phyloP scores from a whole-genome alignment of 1,140 invertebrate species.

The Campoletis sonorensis region DNA sequence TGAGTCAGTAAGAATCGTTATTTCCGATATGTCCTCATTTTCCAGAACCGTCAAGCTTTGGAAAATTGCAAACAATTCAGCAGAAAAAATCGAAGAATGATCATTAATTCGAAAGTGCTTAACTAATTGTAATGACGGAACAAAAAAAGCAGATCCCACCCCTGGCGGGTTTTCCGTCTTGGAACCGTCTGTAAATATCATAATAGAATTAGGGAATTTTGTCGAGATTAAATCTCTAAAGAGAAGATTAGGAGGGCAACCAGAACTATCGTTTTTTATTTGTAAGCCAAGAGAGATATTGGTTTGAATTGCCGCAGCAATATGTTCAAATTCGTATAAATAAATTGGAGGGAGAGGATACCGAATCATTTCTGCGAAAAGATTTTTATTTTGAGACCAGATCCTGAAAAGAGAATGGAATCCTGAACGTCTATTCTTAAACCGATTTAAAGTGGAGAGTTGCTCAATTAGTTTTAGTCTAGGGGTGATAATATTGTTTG shows the following conservation, averaged over 20 bases:
- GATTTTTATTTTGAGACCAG: not conserved
- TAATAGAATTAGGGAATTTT: not conserved
- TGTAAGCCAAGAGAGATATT: too few relatives aligned
- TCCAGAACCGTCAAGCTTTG: not conserved
- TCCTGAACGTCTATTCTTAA: not conserved
- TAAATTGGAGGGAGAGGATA: too few relatives aligned
- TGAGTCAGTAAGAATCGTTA: not conserved
- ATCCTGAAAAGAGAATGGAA: not conserved
- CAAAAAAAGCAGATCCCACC: conserved; percentile 22
- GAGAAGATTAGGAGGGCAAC: not conserved
- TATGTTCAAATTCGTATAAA: not conserved
- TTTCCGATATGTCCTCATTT: not conserved
- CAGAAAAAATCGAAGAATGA: conserved; percentile 8
- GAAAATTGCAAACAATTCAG: conserved; percentile 5
- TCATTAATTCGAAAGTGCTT: not conserved
- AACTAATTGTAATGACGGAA: not conserved
- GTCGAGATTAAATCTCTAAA: not conserved
- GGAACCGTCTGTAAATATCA: not conserved
- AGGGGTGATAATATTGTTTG: conserved; percentile 1
- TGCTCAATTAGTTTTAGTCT: not conserved
- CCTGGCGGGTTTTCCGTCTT: not conserved
- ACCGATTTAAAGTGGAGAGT: too few relatives aligned
- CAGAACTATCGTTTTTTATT: not conserved
- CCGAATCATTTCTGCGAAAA: not conserved
- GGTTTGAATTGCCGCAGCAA: not conserved